Percentiles rank a stretch among this genome's conserved stretches.
Evolutionary conservation across 2,113 vertebrate genomes (phyloP).

Genomic region (Natator depressus): DNA sequence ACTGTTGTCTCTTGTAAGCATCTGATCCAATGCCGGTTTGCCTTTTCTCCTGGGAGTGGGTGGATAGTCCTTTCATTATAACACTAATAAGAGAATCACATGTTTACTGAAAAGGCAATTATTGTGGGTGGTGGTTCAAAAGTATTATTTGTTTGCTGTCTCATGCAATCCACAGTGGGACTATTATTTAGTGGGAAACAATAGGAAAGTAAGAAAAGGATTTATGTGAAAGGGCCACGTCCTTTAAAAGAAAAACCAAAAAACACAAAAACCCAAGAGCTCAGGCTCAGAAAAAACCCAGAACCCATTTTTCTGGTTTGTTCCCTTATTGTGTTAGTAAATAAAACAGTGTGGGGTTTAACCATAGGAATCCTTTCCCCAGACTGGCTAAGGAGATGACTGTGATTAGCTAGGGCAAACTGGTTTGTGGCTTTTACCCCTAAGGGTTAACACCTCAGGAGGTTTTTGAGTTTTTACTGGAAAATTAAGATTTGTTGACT

Average conservation of each 20-base stretch:
- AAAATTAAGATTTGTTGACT: slow-evolving; percentile 74
- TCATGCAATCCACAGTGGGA: slow-evolving; percentile 63
- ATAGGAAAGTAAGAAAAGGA: slow-evolving; percentile 5
- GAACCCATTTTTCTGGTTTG: background rate
- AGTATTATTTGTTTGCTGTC: slow-evolving; percentile 56
- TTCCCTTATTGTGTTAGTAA: slow-evolving; percentile 41
- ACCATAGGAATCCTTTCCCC: slow-evolving; percentile 64
- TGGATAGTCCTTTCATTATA: slow-evolving; percentile 53
- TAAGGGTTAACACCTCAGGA: slow-evolving; percentile 71
- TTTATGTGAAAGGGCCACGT: slow-evolving; percentile 35
- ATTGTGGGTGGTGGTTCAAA: slow-evolving; percentile 16
- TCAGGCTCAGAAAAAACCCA: background rate
- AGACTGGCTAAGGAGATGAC: slow-evolving; percentile 73
- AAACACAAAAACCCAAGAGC: background rate
- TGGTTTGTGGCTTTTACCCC: slow-evolving; percentile 79
- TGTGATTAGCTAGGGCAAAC: slow-evolving; percentile 69
- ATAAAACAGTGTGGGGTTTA: slow-evolving; percentile 23
- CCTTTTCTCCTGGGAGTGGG: slow-evolving; percentile 39
- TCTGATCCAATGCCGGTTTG: slow-evolving; percentile 53
- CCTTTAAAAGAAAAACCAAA: slow-evolving; percentile 20
- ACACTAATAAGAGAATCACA: slow-evolving; percentile 61
- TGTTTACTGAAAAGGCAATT: slow-evolving; percentile 67
- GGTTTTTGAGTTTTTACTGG: slow-evolving; percentile 77
- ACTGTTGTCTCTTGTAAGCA: slow-evolving; percentile 48
- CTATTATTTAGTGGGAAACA: background rate